Base-by-base conservation (phyloP, 2,113 vertebrate species). In the Ciconia boyciana region DNA sequence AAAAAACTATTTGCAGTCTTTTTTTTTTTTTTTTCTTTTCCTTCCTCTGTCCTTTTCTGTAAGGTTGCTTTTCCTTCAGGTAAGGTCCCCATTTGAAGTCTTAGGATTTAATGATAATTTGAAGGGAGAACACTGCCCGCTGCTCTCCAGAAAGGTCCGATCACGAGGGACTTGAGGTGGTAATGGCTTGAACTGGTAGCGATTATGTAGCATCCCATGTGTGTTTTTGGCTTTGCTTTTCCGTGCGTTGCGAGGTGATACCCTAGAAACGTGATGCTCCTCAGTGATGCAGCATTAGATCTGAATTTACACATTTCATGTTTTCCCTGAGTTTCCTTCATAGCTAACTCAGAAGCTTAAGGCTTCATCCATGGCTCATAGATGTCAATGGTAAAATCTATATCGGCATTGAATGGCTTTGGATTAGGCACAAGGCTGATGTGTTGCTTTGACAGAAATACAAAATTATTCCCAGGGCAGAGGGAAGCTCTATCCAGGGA, bases 221-320 rank as follows among this genome's bases (percentile, higher is more conserved):
- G 36, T 61, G 8, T 1, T n/a, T 89, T 66, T 55, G n/a, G 28
- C 41, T 93, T 77, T 25, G 11, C 24, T 64, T 75, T 77, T 66
- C 48, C 16, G 20, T 44, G 7, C 3, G 1, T 87, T 0, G 0
- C 2, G 3, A 28, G 44, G 39, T 41, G 78, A 58, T 72, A 7
- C 20, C 41, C 18, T 26, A 82, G 62, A 94, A 83, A 65, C 44
- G 28, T 61, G 48, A 13, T 22, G 12, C 7, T 64, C 21, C 41
- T 62, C 32, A 28, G 5, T 4, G 28, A 29, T 55, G 46, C 31
- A 8, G 10, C 4, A 1, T 74, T 70, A 39, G 31, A 26, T 15
- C 32, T 68, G 60, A 68, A 39, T 9, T 52, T 78, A 12, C 3
- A 29, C 9, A 10, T 36, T 65, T 44, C 2, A 0, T 60, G 3